Percentiles rank a stretch among this genome's conserved stretches.
phyloP scores from a whole-genome alignment of 2,888 invertebrate species.

The Parthenolecanium corni region DNA sequence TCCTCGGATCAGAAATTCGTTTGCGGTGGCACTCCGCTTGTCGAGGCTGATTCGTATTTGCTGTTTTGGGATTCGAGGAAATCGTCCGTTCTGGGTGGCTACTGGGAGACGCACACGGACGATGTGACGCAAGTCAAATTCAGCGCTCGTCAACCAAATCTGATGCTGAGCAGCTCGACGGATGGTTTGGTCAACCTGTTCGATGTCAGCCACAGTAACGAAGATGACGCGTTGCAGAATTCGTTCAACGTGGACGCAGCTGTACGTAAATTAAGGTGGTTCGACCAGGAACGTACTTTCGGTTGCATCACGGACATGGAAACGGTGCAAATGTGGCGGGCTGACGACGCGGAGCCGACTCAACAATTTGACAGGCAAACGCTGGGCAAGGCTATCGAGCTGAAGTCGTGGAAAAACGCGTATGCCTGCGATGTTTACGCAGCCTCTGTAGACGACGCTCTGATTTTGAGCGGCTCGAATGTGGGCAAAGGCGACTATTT shows the following conservation, averaged over 20 bases:
- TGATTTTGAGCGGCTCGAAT: slow-evolving; percentile 50
- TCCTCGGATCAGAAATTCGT: slow-evolving; percentile 57
- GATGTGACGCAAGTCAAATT: slow-evolving; percentile 68
- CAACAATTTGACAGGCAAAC: slow-evolving; percentile 47
- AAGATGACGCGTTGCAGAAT: slow-evolving; percentile 67
- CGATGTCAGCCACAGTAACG: slow-evolving; percentile 56
- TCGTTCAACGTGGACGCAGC: slow-evolving; percentile 70
- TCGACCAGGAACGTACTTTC: slow-evolving; percentile 41
- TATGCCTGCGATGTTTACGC: slow-evolving; percentile 10
- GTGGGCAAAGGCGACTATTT: slow-evolving; percentile 30
- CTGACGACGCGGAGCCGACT: slow-evolving; percentile 49
- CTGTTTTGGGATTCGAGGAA: slow-evolving; percentile 68
- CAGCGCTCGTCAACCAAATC: slow-evolving; percentile 53
- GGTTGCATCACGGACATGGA: slow-evolving; percentile 60
- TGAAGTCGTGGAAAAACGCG: slow-evolving; percentile 29
- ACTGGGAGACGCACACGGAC: slow-evolving; percentile 72
- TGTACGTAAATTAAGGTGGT: slow-evolving; percentile 42
- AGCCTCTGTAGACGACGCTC: slow-evolving; percentile 37
- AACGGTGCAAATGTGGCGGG: slow-evolving; percentile 58
- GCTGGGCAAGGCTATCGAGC: slow-evolving; percentile 43
- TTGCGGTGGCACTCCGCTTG: slow-evolving; percentile 61
- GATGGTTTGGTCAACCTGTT: slow-evolving; percentile 80
- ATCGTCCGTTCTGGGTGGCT: slow-evolving; percentile 54
- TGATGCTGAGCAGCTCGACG: slow-evolving; percentile 60
- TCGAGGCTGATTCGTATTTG: slow-evolving; percentile 57